phyloP scores from a whole-genome alignment of 2,113 vertebrate genomes.

The Pristiophorus japonicus region DNA sequence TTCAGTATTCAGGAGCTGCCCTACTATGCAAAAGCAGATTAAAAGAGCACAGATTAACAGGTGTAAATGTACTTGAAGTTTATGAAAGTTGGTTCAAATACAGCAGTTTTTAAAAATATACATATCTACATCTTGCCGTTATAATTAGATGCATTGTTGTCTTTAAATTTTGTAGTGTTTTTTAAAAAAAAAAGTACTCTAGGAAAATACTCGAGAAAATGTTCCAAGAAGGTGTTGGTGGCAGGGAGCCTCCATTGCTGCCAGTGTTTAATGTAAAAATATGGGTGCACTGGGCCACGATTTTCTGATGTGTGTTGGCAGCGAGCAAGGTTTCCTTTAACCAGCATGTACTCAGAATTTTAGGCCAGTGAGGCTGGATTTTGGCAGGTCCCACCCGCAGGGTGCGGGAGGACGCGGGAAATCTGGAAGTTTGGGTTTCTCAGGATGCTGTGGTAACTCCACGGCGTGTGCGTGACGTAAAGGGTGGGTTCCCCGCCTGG shows the following conservation, averaged over 20 bases:
- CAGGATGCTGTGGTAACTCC: too few relatives aligned
- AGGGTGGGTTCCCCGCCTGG: too few relatives aligned
- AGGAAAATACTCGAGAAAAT: not conserved
- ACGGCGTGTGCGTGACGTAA: too few relatives aligned
- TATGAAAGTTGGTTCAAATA: not conserved
- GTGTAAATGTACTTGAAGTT: not conserved
- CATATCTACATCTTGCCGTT: not conserved
- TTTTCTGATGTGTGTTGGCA: not conserved
- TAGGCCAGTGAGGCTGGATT: not conserved
- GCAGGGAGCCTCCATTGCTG: not conserved
- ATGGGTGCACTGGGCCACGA: not conserved
- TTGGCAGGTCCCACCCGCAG: too few relatives aligned
- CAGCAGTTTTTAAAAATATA: not conserved
- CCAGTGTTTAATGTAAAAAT: not conserved
- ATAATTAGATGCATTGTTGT: not conserved
- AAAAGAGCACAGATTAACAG: not conserved
- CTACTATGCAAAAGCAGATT: not conserved
- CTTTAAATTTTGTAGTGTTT: too few relatives aligned
- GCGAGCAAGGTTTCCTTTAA: not conserved
- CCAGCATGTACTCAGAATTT: not conserved
- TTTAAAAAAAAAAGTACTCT: not conserved
- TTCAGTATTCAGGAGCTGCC: not conserved
- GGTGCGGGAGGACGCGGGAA: too few relatives aligned
- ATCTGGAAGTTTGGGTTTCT: too few relatives aligned
- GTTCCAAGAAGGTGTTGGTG: not conserved